Evolutionary conservation across 37 sponge, comb jelly and placozoan genomes (phyloP), one percentile per base, ranked within the genome.

Genomic region (Cliona cf. orientalis): DNA sequence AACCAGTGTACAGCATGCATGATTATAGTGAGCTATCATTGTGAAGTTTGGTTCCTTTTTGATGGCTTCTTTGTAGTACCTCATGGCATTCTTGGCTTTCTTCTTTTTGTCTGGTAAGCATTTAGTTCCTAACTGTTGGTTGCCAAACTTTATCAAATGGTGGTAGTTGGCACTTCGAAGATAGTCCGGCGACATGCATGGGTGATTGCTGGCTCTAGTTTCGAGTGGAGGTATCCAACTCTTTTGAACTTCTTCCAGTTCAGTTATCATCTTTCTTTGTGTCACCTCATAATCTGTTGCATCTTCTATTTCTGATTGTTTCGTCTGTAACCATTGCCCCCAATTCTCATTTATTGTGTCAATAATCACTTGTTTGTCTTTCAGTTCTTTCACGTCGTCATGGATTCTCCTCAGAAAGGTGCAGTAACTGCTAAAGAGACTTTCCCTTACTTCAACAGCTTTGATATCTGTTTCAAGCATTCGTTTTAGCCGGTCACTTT

Each of bases 251-350:
- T 61, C 26, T 56, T 25, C 31, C 76, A 61, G 7, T 17, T 74
- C 76, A 9, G 61, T n/a, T 9, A 28, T 61, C 28, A 74, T 74
- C 25, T 62, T 46, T 74, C 59, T 74, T 62, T 74, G 60, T 74
- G 26, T 49, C 53, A 9, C 14, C 14, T 49, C 53, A 49, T 14
- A 49, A 12, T 19, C 22, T 46, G 23, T 9, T 7, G n/a, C n/a
- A n/a, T n/a, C n/a, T n/a, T n/a, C 26, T 64, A 55, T 76, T 67
- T 22, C 63, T 67, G 9, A 3, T 34, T 67, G 68, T 35, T 67
- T 67, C 32, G 35, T 67, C 39, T 35, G 68, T 7, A 67, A 19
- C 44, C 72, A 72, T 72, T 72, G 9, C 42, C 22, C 9, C n/a
- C n/a, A n/a, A n/a, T n/a, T n/a, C n/a, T n/a, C n/a, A n/a, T n/a